phyloP scores from a whole-genome alignment of 2,797 vertebrate species.

The Setipinna tenuifilis region DNA sequence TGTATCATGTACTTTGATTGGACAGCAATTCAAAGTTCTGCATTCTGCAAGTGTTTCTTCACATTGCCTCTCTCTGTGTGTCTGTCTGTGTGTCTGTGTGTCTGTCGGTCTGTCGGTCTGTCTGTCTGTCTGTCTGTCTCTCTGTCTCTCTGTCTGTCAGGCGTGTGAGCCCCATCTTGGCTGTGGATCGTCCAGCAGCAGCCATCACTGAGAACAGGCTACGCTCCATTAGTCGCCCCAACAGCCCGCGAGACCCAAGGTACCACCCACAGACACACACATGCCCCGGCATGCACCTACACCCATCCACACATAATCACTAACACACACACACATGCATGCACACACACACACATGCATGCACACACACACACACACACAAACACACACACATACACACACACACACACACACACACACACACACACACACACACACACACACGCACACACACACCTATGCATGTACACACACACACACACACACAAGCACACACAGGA shows the following conservation, averaged over 20 bases:
- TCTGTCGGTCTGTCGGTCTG: not conserved
- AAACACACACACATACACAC: not conserved
- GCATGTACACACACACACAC: not conserved
- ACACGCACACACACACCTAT: conserved; percentile 21
- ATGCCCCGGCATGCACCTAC: not conserved
- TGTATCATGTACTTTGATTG: not conserved
- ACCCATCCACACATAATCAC: not conserved
- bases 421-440: not conserved
- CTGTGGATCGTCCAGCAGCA: conserved; percentile 67
- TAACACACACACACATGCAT: conserved; percentile 18
- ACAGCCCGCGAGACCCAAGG: conserved; percentile 79
- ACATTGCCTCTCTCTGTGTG: not conserved
- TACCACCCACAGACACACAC: conserved; percentile 41
- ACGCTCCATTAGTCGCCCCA: conserved; percentile 74
- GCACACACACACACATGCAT: not conserved
- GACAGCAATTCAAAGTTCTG: no score
- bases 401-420: not conserved
- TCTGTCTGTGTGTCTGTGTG: not conserved
- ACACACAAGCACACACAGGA: no score
- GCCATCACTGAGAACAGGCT: conserved; percentile 69
- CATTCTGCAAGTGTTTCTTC: not conserved
- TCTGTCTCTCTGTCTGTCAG: conserved; percentile 49
- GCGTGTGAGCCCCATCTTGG: conserved; percentile 71
- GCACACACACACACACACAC: conserved; percentile 14
- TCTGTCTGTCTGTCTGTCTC: not conserved